Conservation (phyloP, 2,113 vertebrate species). For the Calidris pygmaea region DNA sequence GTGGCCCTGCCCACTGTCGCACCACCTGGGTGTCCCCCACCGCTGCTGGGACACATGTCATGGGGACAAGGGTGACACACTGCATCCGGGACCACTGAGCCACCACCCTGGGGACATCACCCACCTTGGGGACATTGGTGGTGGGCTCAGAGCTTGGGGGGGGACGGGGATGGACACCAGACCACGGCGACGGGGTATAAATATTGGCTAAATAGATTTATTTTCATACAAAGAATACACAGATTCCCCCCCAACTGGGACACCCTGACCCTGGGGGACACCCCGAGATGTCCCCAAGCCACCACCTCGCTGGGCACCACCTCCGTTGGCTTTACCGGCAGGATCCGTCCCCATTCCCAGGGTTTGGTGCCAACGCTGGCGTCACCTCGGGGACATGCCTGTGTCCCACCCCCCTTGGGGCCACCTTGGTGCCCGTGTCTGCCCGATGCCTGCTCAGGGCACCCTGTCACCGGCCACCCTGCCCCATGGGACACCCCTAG, state of each 20-base stretch:
- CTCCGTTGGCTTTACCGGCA: neutral
- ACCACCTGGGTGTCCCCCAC: neutral
- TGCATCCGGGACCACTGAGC: neutral
- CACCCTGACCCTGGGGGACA: rapidly evolving
- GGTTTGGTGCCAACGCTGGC: neutral
- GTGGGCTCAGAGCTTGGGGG: neutral
- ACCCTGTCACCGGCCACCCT: neutral
- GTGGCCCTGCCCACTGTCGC: neutral
- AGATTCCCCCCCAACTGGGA: neutral
- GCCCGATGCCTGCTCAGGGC: neutral
- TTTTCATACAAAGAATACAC: slow-evolving; percentile 74
- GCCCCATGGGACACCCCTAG: neutral
- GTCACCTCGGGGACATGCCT: neutral
- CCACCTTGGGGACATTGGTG: rapidly evolving
- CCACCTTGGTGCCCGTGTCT: neutral
- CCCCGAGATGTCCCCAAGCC: neutral
- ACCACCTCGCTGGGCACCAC: rapidly evolving
- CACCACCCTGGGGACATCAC: neutral
- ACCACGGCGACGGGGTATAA: neutral
- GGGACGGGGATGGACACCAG: neutral
- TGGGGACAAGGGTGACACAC: neutral
- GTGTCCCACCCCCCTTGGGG: too few species aligned
- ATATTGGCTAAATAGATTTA: slow-evolving; percentile 77
- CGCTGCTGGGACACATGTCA: neutral
- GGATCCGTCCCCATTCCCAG: neutral